Conservation (phyloP, 2,888 invertebrate species). For the Lithophane ornitopus region DNA sequence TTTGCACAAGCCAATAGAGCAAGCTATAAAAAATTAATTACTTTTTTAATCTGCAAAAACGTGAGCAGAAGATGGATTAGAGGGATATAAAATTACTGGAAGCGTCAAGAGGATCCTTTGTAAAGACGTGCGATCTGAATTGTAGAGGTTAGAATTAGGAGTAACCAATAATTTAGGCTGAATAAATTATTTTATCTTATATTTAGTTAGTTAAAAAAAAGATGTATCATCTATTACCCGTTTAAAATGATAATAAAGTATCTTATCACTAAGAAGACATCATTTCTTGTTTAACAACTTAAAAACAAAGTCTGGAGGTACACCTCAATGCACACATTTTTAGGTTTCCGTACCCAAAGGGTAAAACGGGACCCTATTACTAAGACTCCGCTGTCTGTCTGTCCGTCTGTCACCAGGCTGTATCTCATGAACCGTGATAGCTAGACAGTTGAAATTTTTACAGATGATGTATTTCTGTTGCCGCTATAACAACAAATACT, state of each 20-base stretch:
- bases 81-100: slow-evolving; percentile 69
- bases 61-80: slow-evolving; percentile 79
- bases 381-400: too few species aligned
- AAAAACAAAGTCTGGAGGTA: neutral
- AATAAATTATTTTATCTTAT: neutral
- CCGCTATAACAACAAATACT: too few species aligned
- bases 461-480: too few species aligned
- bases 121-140: neutral
- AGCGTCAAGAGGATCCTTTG: slow-evolving; percentile 43
- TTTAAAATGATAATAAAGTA: neutral
- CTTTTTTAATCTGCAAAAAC: slow-evolving; percentile 88
- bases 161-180: neutral
- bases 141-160: neutral
- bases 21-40: slow-evolving; percentile 89
- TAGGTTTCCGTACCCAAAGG: too few species aligned
- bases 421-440: too few species aligned
- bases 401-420: too few species aligned
- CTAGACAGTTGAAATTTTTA: too few species aligned
- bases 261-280: neutral
- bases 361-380: too few species aligned
- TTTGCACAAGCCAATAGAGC: slow-evolving; percentile 85
- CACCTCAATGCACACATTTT: too few species aligned
- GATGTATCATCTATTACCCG: neutral
- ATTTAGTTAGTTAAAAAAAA: neutral
- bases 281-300: neutral